These are phyloP conservation scores for Protosalanx chinensis DNA, from an alignment of 2,797 vertebrate genomes.

Conservation along the genomic window DNA sequence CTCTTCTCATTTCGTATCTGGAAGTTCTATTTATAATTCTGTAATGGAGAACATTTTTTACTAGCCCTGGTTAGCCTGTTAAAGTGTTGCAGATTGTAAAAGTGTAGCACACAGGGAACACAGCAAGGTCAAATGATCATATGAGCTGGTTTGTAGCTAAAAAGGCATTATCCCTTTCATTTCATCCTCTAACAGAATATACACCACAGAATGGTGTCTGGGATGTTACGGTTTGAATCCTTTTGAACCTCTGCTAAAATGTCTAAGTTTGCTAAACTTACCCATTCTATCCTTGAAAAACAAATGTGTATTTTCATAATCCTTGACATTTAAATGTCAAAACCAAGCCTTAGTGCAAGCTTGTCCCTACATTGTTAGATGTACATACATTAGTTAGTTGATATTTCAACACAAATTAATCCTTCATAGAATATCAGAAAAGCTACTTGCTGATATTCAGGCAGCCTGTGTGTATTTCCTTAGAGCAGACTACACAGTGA, in stretches of 20 bases:
- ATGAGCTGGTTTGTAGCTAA: conserved; percentile 35
- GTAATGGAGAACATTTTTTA: conserved; percentile 55
- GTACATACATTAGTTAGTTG: too few species aligned
- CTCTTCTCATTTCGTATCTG: background rate
- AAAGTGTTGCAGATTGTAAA: conserved; percentile 43
- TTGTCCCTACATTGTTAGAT: too few species aligned
- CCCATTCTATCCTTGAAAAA: too few species aligned
- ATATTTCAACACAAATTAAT: too few species aligned
- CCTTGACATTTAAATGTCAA: too few species aligned
- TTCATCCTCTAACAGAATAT: conserved; percentile 29
- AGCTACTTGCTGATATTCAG: too few species aligned
- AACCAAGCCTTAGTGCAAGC: too few species aligned
- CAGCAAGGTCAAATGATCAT: conserved; percentile 60
- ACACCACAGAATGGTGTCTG: conserved; percentile 17
- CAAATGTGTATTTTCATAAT: too few species aligned
- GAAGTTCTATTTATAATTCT: conserved; percentile 37
- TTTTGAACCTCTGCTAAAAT: too few species aligned
- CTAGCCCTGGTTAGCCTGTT: conserved; percentile 47
- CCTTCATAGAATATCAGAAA: too few species aligned
- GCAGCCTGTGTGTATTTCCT: conserved; percentile 7
- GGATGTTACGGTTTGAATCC: too few species aligned
- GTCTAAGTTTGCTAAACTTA: too few species aligned
- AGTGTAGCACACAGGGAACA: conserved; percentile 33
- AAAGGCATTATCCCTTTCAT: conserved; percentile 23
- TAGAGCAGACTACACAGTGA: conserved; percentile 6